Evolutionary conservation across 2,888 invertebrate species (phyloP), one percentile per base, ranked within the genome.

Genomic region (Odontothrips loti): DNA sequence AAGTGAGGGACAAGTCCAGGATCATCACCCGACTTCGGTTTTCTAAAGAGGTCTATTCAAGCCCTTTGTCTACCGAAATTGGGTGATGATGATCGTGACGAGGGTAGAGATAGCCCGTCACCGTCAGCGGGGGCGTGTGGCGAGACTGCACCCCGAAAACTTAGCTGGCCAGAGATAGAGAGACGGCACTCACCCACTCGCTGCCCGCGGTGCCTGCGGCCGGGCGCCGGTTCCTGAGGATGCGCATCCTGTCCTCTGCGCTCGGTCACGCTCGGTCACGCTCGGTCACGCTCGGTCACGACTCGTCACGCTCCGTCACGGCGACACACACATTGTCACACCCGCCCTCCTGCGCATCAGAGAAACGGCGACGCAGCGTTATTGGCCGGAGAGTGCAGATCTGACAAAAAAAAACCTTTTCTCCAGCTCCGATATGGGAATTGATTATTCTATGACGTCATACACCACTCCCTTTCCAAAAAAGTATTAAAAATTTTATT

Each of bases 221-320:
- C 58, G 17, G 58, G 15, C 68, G 68, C 68, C 68, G 68, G 68
- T 75, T 75, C 68, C 68, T 75, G 68, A 75, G 68, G 68, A 75
- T 75, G 68, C 68, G 68, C 68, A 75, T 75, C 23, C 68, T 75
- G 68, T 20, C 51, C 10, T 9, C 51, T 12, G 51, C 1, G n/a
- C 20, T 15, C 2, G 9, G 63, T 63, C n/a, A n/a, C 68, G 68
- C 1, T 23, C 9, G 68, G 68, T 27, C 23, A 27, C 68, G 68
- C 23, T 75, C 68, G 68, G 17, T 58, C 58, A 58, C 58, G 58
- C 58, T 17, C 17, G 20, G 58, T 58, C 58, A 58, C 58, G 58
- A 17, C 17, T 10, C 68, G 68, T 75, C 68, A 75, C 58, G 58
- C 58, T 20, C 58, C 20, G 68, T 68, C 68, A 68, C 68, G 68